A percentile compares a stretch with the other conserved stretches of the same genome.
Conservation (phyloP, 2,113 vertebrate species). For the Bos taurus region DNA sequence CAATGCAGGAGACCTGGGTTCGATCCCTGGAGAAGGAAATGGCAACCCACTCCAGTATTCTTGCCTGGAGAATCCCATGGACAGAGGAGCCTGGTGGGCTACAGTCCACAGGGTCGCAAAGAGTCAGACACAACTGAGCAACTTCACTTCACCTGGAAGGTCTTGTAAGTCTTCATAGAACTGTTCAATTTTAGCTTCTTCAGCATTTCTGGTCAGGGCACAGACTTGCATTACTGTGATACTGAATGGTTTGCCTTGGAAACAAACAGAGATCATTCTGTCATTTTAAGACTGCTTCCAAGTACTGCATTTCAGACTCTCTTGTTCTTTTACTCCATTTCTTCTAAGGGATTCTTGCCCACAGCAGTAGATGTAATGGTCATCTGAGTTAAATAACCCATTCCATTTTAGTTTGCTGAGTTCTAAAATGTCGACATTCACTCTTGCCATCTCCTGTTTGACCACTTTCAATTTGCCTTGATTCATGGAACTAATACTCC, state of each 20-base stretch:
- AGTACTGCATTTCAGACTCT: not conserved
- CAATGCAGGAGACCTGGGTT: too few species aligned
- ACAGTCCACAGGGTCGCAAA: too few species aligned
- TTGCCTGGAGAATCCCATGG: too few species aligned
- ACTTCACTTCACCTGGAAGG: not conserved
- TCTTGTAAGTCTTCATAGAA: not conserved
- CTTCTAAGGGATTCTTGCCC: not conserved
- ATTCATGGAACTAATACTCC: not conserved
- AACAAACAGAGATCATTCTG: not conserved
- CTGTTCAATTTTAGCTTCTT: not conserved
- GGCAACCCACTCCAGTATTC: too few species aligned
- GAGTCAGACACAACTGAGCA: too few species aligned
- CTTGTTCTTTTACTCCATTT: not conserved
- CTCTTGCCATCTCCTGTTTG: not conserved
- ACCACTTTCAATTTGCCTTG: not conserved
- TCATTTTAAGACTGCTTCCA: not conserved
- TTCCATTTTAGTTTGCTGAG: not conserved
- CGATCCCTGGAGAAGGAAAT: too few species aligned
- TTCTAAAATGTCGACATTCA: not conserved
- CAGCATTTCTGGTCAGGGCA: not conserved
- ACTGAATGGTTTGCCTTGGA: not conserved
- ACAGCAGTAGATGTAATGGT: not conserved
- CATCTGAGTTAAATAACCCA: not conserved
- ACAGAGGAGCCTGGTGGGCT: too few species aligned
- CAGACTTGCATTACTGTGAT: not conserved